These are phyloP conservation scores for Eubucco bourcierii DNA, from an alignment of 2,113 vertebrate genomes.

Conservation along the genomic window DNA sequence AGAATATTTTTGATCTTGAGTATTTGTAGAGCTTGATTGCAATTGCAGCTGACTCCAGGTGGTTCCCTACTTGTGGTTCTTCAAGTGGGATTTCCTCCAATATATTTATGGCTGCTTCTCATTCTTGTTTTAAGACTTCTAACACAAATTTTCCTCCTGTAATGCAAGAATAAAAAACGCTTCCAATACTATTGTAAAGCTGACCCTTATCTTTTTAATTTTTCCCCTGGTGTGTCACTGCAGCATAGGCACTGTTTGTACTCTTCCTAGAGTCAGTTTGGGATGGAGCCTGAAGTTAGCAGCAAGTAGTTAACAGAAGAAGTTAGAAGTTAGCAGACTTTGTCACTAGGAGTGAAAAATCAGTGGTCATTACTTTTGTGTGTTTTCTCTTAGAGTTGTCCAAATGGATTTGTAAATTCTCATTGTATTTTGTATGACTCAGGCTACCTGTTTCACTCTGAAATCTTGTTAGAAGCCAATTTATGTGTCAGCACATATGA, in stretches of 20 bases:
- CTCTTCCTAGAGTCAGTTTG: neutral
- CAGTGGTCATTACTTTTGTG: neutral
- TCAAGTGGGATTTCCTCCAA: neutral
- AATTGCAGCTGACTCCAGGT: neutral
- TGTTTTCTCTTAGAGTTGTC: neutral
- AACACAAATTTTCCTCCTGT: neutral
- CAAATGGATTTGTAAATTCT: neutral
- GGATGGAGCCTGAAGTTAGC: neutral
- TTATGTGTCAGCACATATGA: neutral
- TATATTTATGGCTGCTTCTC: neutral
- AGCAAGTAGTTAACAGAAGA: no score
- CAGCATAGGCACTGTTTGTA: neutral
- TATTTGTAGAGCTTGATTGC: neutral
- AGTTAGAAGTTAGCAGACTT: no score
- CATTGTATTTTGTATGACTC: neutral
- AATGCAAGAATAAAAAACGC: neutral
- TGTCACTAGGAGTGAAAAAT: neutral
- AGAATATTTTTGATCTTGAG: neutral
- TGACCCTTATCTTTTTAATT: neutral
- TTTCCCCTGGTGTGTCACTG: neutral
- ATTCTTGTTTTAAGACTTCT: neutral
- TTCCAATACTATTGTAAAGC: neutral
- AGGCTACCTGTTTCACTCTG: neutral
- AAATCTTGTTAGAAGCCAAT: neutral
- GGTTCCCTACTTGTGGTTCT: neutral